Base-by-base conservation (phyloP, 2,113 vertebrate genomes). In the Proteles cristata region DNA sequence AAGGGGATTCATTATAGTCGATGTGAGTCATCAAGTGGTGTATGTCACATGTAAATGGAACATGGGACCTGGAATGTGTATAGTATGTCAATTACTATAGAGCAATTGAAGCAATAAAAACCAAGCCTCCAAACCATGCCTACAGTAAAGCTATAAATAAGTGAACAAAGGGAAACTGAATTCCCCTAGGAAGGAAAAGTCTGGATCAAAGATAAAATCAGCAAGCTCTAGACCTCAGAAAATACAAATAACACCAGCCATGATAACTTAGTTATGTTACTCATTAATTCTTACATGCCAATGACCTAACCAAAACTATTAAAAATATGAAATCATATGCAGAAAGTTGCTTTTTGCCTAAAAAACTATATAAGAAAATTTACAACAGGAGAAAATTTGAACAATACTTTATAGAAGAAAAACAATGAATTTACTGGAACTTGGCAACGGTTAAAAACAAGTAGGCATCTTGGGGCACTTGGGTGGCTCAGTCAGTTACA, bases 101-200 rank as follows among this genome's bases (percentile, higher is more conserved):
- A 95, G 87, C 39, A 85, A 87, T 33, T 68, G 65, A 93, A 97
- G 83, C 76, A 95, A 96, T 93, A 88, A 98, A 95, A 97, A 50
- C 58, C 31, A 43, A 96, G 66, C 19, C 79, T 97, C 71, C 91
- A 85, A 96, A 96, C 68, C 90, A 94, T 86, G 68, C 65, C 55
- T 69, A 84, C 39, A 90, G 89, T 58, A 93, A 58, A 95, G 45
- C 92, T 82, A 94, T 93, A 89, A 95, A 96, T 91, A 94, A 85
- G 19, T 31, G n/a, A 94, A 94, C 89, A 94, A 93, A 92, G 48
- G 63, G 85, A 92, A 96, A 92, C 12, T 65, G 21, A 96, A 91
- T 77, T 91, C 23, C 28, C 84, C 28, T 79, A 97, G 17, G 85
- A 97, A 94, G 85, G 16, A 96, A 97, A 95, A 90, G 9, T 0